Evolutionary conservation across 1,140 invertebrate species (phyloP).

Genomic region (Diorhabda carinulata): DNA sequence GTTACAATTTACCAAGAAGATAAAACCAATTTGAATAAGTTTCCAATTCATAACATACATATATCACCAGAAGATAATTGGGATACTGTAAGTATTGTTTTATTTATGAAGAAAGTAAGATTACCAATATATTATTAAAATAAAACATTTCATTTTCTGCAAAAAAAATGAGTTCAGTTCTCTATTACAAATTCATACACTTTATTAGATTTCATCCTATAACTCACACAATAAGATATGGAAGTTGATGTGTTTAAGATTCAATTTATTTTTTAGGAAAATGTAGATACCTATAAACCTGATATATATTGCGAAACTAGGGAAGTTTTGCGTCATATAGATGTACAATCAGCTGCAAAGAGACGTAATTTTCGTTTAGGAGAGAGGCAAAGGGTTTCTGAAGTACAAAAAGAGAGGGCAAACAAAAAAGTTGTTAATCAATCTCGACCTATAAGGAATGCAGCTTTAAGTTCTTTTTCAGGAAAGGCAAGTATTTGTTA

Average conservation of each 20-base stretch:
- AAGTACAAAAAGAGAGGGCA: background rate
- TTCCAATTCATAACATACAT: background rate
- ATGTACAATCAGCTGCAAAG: slow-evolving; percentile 16
- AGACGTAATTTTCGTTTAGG: slow-evolving; percentile 15
- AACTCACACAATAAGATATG: no score
- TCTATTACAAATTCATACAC: no score
- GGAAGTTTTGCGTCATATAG: slow-evolving; percentile 12
- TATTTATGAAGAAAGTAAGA: no score
- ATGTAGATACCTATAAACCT: slow-evolving; percentile 18
- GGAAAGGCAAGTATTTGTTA: no score
- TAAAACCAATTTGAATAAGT: background rate
- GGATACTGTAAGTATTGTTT: background rate
- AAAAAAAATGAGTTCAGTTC: no score
- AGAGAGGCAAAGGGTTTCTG: slow-evolving; percentile 17
- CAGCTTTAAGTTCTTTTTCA: no score
- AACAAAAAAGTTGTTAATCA: no score
- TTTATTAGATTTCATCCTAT: no score
- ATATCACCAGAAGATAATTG: background rate
- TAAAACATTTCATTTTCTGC: no score
- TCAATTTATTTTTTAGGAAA: background rate
- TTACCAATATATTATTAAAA: no score
- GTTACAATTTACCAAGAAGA: slow-evolving; percentile 5
- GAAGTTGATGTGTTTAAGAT: no score
- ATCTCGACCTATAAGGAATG: no score
- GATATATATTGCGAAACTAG: slow-evolving; percentile 13